These are phyloP conservation scores for Sitta europaea DNA, from an alignment of 2,113 vertebrate species.

Conservation along the genomic window DNA sequence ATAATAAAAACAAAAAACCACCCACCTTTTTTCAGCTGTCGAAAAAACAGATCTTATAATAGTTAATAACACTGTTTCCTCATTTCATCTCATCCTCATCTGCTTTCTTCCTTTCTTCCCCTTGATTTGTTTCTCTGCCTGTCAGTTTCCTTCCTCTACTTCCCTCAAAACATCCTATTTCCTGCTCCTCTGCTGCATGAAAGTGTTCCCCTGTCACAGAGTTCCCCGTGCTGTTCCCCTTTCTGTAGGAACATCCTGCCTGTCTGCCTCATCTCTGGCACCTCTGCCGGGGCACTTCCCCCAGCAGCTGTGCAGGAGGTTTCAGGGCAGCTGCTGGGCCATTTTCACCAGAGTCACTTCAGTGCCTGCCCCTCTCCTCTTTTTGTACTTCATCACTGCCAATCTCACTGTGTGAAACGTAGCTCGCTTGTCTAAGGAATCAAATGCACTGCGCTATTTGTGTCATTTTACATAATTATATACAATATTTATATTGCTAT, in stretches of 20 bases:
- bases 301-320: neutral
- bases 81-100: neutral
- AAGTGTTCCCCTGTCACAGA: neutral
- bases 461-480: neutral
- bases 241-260: neutral
- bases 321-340: neutral
- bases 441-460: neutral
- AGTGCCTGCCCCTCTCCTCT: neutral
- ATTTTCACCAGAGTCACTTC: neutral
- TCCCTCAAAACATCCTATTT: slow-evolving; percentile 29
- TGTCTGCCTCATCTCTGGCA: neutral
- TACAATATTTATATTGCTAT: neutral
- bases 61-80: neutral
- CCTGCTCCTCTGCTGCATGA: neutral
- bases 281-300: neutral
- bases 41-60: neutral
- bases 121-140: neutral
- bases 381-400: neutral
- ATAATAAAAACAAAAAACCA: neutral
- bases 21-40: neutral
- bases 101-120: neutral
- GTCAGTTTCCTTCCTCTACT: slow-evolving; percentile 14
- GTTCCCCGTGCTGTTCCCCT: neutral
- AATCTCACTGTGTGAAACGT: neutral
- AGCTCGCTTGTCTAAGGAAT: neutral